These are phyloP conservation scores for Mythimna impura DNA, from an alignment of 2,888 invertebrate genomes.

Conservation along the genomic window DNA sequence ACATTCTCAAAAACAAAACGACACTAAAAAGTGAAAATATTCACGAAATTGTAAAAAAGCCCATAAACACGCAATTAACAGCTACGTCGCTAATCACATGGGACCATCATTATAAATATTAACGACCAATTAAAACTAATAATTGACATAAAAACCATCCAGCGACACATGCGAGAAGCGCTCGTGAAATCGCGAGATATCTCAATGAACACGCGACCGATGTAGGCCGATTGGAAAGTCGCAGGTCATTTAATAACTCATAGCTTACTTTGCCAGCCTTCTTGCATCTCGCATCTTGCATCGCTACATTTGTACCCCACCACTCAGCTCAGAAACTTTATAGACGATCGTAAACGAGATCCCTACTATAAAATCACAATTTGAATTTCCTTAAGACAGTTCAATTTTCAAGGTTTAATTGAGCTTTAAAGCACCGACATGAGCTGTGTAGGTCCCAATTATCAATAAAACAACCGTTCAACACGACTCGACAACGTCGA, in stretches of 20 bases:
- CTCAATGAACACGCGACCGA: slow-evolving; percentile 57
- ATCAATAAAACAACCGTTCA: slow-evolving; percentile 77
- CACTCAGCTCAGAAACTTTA: slow-evolving; percentile 68
- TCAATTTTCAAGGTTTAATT: slow-evolving; percentile 82
- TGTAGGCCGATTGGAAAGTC: slow-evolving; percentile 64
- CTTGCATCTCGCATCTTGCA: slow-evolving; percentile 37
- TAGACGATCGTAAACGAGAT: slow-evolving; percentile 74
- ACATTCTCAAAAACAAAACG: slow-evolving; percentile 14
- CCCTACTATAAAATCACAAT: slow-evolving; percentile 75
- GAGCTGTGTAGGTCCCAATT: slow-evolving; percentile 75
- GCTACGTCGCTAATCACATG: slow-evolving; percentile 44
- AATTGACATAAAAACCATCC: slow-evolving; percentile 61
- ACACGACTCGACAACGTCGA: slow-evolving; percentile 60
- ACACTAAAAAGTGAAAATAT: slow-evolving; percentile 21
- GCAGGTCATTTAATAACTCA: slow-evolving; percentile 59
- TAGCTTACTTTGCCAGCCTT: slow-evolving; percentile 45
- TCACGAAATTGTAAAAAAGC: slow-evolving; percentile 33
- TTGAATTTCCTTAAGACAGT: slow-evolving; percentile 78
- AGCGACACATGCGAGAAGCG: slow-evolving; percentile 51
- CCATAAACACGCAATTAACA: slow-evolving; percentile 55
- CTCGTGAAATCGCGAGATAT: slow-evolving; percentile 66
- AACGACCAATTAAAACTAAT: slow-evolving; percentile 65
- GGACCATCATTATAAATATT: slow-evolving; percentile 59
- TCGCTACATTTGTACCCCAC: slow-evolving; percentile 8
- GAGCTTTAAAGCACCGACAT: slow-evolving; percentile 75